Conservation (phyloP, 2,888 invertebrate species). For the Pristionchus fissidentatus region DNA sequence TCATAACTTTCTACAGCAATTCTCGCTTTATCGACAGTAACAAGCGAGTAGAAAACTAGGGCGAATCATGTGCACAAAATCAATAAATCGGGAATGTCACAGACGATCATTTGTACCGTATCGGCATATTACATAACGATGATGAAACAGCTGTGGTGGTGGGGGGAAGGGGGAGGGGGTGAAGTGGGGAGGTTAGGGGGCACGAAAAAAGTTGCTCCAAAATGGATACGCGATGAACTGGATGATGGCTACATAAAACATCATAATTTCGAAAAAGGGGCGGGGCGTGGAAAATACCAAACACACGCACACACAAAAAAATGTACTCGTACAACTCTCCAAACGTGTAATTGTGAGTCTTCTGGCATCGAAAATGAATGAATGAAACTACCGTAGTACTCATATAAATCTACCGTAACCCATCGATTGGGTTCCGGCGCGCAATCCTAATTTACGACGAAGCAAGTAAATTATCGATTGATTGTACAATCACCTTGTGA, state of each 20-base stretch:
- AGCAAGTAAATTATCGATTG: neutral
- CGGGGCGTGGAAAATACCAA: slow-evolving; percentile 18
- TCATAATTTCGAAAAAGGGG: slow-evolving; percentile 16
- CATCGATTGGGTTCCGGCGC: neutral
- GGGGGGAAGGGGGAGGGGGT: no score
- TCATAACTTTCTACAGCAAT: no score
- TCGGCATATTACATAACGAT: slow-evolving; percentile 16
- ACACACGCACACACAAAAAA: neutral
- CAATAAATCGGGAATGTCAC: slow-evolving; percentile 18
- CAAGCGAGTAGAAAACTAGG: no score
- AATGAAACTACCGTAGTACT: neutral
- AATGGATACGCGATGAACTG: no score
- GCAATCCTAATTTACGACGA: neutral
- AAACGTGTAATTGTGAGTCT: slow-evolving; percentile 14
- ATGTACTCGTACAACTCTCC: slow-evolving; percentile 19
- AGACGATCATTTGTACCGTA: slow-evolving; percentile 38
- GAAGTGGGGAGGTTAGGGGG: neutral
- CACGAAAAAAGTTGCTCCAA: neutral
- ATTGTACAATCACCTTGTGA: slow-evolving; percentile 37
- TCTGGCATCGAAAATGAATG: slow-evolving; percentile 41
- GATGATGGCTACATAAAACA: no score
- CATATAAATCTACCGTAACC: no score
- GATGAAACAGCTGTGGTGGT: neutral
- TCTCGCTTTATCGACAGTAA: no score
- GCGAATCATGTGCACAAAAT: slow-evolving; percentile 33